Conservation (phyloP, 2,113 vertebrate species). For the Psilopsiagon aurifrons region DNA sequence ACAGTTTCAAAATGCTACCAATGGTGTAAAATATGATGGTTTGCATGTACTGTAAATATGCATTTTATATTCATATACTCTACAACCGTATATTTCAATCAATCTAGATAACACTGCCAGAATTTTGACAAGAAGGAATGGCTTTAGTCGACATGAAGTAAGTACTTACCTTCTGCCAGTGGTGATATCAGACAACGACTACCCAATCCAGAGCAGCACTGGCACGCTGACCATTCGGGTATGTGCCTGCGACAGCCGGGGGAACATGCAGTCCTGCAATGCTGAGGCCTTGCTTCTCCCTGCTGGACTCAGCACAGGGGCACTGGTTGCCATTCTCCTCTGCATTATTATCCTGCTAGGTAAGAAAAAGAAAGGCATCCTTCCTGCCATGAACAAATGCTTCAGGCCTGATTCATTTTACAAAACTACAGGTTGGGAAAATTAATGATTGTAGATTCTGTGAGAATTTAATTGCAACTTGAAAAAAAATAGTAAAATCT, state of each 20-base stretch:
- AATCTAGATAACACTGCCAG: conserved; percentile 94
- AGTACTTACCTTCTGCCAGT: conserved; percentile 90
- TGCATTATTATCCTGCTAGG: conserved; percentile 79
- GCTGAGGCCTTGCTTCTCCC: conserved; percentile 76
- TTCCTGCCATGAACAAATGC: background rate
- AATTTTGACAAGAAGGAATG: conserved; percentile 90
- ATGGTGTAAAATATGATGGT: background rate
- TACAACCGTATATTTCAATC: background rate
- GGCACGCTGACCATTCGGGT: conserved; percentile 79
- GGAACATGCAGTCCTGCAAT: conserved; percentile 79
- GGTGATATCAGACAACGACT: conserved; percentile 89
- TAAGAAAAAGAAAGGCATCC: background rate
- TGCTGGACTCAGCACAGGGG: conserved; percentile 80
- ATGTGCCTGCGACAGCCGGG: conserved; percentile 76
- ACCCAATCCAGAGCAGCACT: conserved; percentile 83
- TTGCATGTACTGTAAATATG: background rate
- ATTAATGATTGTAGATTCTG: background rate
- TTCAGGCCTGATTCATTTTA: background rate
- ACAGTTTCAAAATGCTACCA: background rate
- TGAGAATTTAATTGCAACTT: background rate
- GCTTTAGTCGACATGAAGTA: conserved; percentile 91
- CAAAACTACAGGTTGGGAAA: background rate
- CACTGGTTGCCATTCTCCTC: conserved; percentile 78
- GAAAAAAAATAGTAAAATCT: background rate
- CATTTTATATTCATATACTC: background rate